Percentiles rank a stretch among this genome's conserved stretches.
phyloP scores from a whole-genome alignment of 2,113 vertebrate species.

The Tenebrosternarchus preto region DNA sequence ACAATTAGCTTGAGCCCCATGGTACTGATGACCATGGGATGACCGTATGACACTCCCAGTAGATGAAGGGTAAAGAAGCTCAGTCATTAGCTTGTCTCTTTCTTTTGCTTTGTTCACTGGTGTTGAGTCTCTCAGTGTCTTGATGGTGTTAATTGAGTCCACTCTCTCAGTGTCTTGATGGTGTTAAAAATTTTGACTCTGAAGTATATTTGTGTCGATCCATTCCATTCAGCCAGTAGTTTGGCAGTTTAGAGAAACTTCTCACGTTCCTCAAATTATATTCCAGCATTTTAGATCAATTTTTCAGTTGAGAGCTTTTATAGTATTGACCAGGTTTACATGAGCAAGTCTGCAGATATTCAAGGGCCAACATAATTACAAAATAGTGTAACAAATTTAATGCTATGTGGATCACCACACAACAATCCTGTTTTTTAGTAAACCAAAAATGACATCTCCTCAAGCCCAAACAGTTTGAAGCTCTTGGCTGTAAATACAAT shows the following conservation, averaged over 20 bases:
- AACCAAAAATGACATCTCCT: conserved; percentile 20
- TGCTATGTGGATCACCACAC: conserved; percentile 18
- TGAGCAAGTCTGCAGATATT: conserved; percentile 20
- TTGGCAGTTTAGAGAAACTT: background rate
- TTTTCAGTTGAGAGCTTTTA: conserved; percentile 15
- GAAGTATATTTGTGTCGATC: conserved; percentile 22
- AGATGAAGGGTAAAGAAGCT: conserved; percentile 49
- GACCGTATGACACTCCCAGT: conserved; percentile 37
- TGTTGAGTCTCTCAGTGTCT: conserved; percentile 13
- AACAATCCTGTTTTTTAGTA: conserved; percentile 29
- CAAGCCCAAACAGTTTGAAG: conserved; percentile 24
- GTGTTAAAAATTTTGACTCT: background rate
- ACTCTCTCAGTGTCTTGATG: background rate
- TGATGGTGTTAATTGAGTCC: background rate
- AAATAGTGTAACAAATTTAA: conserved; percentile 29
- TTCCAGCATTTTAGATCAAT: conserved; percentile 20
- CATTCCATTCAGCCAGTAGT: conserved; percentile 28
- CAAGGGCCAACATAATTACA: conserved; percentile 31
- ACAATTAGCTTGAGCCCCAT: conserved; percentile 34
- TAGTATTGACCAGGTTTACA: conserved; percentile 33
- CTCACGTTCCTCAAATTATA: background rate
- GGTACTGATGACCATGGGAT: conserved; percentile 46
- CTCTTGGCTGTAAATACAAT: conserved; percentile 8
- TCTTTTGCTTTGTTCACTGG: conserved; percentile 31
- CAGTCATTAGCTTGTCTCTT: conserved; percentile 25